These are phyloP conservation scores for Periophthalmus modestus DNA, from an alignment of 2,113 vertebrate species.

Conservation along the genomic window DNA sequence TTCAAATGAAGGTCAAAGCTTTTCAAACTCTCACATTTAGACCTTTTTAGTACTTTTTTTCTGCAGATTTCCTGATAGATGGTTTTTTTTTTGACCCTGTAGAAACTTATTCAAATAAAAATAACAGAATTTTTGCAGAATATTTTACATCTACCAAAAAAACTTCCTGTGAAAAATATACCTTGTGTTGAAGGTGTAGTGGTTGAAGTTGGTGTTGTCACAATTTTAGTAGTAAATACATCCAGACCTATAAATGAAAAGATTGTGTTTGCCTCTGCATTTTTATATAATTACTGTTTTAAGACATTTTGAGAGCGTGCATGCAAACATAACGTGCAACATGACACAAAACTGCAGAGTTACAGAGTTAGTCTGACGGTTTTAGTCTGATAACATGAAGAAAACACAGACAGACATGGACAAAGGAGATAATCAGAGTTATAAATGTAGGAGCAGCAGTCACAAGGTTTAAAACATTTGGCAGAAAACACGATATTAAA, in stretches of 20 bases:
- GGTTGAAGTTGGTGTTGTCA: constrained; percentile 4
- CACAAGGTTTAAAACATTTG: background rate
- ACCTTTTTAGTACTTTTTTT: no score
- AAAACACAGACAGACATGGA: background rate
- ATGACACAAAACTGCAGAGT: background rate
- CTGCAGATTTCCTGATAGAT: background rate
- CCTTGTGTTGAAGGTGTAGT: constrained; percentile 26
- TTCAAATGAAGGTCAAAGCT: no score
- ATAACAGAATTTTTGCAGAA: background rate
- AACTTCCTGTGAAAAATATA: constrained; percentile 4
- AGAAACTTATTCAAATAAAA: background rate
- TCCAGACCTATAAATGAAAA: constrained; percentile 23
- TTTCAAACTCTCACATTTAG: background rate
- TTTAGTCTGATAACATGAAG: background rate
- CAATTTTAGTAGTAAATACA: background rate
- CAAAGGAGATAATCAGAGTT: background rate
- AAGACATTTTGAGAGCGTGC: constrained; percentile 1
- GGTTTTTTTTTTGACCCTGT: background rate
- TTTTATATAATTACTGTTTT: background rate
- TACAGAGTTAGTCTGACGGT: background rate
- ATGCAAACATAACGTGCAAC: constrained; percentile 11
- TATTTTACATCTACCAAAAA: background rate
- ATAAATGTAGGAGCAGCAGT: background rate
- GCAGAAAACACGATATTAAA: background rate
- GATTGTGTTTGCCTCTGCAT: constrained; percentile 1